phyloP scores from a whole-genome alignment of 2,113 vertebrate species.

The Galemys pyrenaicus region DNA sequence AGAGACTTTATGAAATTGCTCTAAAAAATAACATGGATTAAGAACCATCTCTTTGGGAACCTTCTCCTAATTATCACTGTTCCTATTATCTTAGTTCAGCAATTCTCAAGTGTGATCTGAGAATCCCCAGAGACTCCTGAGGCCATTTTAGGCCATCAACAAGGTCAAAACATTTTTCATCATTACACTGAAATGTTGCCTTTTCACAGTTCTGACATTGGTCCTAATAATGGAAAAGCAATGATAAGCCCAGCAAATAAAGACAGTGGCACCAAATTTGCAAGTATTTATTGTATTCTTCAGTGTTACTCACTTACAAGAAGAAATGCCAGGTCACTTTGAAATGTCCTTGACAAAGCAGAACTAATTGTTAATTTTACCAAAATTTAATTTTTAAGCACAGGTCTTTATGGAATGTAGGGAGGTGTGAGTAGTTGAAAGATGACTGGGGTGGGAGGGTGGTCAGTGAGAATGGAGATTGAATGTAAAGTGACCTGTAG shows the following conservation, averaged over 20 bases:
- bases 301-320: not conserved
- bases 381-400: not conserved
- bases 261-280: not conserved
- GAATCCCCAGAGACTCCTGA: not conserved
- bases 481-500: fast-evolving
- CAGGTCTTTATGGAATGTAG: not conserved
- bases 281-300: not conserved
- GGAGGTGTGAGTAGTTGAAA: not conserved
- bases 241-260: not conserved
- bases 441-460: not conserved
- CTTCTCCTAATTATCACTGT: not conserved
- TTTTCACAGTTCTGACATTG: not conserved
- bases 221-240: not conserved
- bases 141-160: not conserved
- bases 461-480: not conserved
- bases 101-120: not conserved
- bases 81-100: not conserved
- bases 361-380: not conserved
- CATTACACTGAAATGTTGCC: not conserved
- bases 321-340: not conserved
- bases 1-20: not conserved
- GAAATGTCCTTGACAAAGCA: not conserved
- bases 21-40: not conserved
- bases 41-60: not conserved
- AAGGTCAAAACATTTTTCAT: not conserved